phyloP scores from a whole-genome alignment of 2,888 invertebrate species.

The Acanthacorydalis orientalis region DNA sequence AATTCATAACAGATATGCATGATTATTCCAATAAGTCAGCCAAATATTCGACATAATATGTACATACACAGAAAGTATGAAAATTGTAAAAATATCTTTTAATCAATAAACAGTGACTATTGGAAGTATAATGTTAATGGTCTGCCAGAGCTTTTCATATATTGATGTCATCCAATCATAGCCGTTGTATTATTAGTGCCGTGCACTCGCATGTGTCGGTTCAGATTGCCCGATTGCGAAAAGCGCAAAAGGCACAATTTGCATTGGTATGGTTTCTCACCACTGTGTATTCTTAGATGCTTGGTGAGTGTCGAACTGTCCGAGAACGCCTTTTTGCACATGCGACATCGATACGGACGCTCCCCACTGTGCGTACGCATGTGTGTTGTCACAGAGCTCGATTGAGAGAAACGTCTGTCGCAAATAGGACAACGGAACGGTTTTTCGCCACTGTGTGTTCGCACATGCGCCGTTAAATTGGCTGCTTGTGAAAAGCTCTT shows the following conservation, averaged over 20 bases:
- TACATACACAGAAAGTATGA: too few species aligned
- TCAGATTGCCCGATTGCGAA: slow-evolving; percentile 96
- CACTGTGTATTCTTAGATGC: slow-evolving; percentile 80
- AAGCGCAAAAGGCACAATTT: slow-evolving; percentile 89
- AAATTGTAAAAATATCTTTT: too few species aligned
- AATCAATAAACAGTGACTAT: neutral
- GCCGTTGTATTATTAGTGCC: slow-evolving; percentile 38
- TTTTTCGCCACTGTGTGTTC: slow-evolving; percentile 95
- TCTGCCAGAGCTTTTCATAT: neutral
- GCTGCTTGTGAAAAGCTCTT: slow-evolving; percentile 98
- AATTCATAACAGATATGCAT: too few species aligned
- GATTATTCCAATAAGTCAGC: too few species aligned
- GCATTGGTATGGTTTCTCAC: slow-evolving; percentile 96
- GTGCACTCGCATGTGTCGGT: slow-evolving; percentile 97
- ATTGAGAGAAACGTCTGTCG: slow-evolving; percentile 89
- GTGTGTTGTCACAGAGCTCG: slow-evolving; percentile 92
- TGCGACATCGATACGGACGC: slow-evolving; percentile 79
- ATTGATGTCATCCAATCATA: slow-evolving; percentile 31
- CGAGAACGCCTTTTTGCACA: slow-evolving; percentile 97
- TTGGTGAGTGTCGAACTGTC: slow-evolving; percentile 97
- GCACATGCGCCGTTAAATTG: slow-evolving; percentile 91
- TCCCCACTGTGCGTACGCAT: slow-evolving; percentile 99
- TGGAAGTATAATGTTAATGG: neutral
- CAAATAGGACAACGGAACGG: slow-evolving; percentile 96
- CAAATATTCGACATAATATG: too few species aligned